A percentile compares a stretch with the other conserved stretches of the same genome.
phyloP scores from a whole-genome alignment of 2,113 vertebrate species.

The Ictalurus furcatus region DNA sequence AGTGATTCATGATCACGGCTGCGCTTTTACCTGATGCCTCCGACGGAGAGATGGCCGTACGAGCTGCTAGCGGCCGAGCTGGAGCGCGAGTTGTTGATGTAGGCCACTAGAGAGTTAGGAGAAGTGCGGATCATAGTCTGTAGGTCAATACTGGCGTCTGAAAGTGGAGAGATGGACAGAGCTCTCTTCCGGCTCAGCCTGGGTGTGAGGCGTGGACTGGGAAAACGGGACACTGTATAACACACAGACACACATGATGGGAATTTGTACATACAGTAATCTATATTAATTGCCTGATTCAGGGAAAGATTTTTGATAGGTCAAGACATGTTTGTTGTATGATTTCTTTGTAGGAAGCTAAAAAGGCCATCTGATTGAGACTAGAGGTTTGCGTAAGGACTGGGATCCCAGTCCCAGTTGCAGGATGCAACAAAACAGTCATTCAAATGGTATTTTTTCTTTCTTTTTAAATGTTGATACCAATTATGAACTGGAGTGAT shows the following conservation, averaged over 20 bases:
- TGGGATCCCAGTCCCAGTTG: not conserved
- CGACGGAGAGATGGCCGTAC: slow-evolving; percentile 88
- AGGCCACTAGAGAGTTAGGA: slow-evolving; percentile 89
- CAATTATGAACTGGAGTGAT: not conserved
- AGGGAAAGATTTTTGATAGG: not conserved
- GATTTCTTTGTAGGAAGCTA: not conserved
- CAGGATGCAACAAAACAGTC: not conserved
- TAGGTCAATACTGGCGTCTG: slow-evolving; percentile 90
- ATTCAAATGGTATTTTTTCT: not conserved
- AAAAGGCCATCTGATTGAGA: not conserved
- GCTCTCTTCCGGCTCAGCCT: slow-evolving; percentile 86
- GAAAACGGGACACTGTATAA: slow-evolving; percentile 82
- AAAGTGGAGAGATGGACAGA: slow-evolving; percentile 87
- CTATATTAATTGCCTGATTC: not conserved
- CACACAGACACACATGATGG: not conserved
- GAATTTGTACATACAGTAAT: not conserved
- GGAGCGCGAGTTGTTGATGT: slow-evolving; percentile 92
- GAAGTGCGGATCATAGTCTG: slow-evolving; percentile 94
- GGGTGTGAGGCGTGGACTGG: slow-evolving; percentile 82
- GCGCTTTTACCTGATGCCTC: slow-evolving; percentile 82
- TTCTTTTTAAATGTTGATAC: not conserved
- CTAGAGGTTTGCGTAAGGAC: not conserved
- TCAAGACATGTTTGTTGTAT: not conserved
- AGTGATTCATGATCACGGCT: not conserved
- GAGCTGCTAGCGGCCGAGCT: slow-evolving; percentile 87